Evolutionary conservation across 2,888 invertebrate species (phyloP).

Genomic region (Cepaea hortensis): DNA sequence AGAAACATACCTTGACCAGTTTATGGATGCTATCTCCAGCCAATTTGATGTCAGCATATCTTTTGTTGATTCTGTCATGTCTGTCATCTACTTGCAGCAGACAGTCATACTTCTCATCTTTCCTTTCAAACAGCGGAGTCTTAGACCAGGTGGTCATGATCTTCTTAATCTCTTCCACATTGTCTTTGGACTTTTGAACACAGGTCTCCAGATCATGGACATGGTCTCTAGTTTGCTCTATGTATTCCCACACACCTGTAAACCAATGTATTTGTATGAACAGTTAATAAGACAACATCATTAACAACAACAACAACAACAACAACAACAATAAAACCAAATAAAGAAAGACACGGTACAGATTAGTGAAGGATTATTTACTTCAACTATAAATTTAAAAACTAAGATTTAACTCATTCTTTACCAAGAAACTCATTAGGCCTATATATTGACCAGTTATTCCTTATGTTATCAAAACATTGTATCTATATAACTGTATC

Average conservation of each 20-base stretch:
- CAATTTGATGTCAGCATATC: constrained; percentile 85
- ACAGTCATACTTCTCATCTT: constrained; percentile 89
- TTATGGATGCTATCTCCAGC: constrained; percentile 85
- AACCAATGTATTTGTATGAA: constrained; percentile 49
- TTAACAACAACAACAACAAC: no score
- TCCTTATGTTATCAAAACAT: no score
- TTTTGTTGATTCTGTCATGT: constrained; percentile 85
- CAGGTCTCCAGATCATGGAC: constrained; percentile 88
- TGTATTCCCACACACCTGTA: constrained; percentile 87
- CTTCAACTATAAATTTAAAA: no score
- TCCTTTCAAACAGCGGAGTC: constrained; percentile 90
- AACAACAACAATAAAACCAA: no score
- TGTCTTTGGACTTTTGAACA: constrained; percentile 88
- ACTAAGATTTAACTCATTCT: no score
- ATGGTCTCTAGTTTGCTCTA: constrained; percentile 85
- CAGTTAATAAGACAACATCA: neutral
- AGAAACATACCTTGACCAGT: constrained; percentile 80
- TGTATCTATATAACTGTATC: no score
- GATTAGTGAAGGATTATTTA: no score
- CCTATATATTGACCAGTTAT: no score
- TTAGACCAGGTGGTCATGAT: constrained; percentile 90
- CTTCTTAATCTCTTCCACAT: constrained; percentile 86
- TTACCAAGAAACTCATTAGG: no score
- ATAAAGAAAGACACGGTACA: no score
- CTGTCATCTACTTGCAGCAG: constrained; percentile 89